Evolutionary conservation across 2,113 vertebrate species (phyloP).

Genomic region (Passerina amoena): DNA sequence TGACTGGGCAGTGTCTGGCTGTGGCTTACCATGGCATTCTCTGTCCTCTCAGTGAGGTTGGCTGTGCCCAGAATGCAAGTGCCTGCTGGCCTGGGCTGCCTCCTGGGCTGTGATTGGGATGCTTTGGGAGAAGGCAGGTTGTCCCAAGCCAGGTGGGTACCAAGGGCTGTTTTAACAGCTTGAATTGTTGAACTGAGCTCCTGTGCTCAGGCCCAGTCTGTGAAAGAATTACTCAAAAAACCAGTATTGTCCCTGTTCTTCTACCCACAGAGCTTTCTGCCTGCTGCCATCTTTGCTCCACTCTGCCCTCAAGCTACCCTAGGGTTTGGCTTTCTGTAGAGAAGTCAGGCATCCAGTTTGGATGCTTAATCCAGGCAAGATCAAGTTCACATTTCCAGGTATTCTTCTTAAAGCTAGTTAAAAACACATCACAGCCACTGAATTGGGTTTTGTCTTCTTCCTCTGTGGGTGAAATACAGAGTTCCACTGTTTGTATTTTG

Average conservation of each 20-base stretch:
- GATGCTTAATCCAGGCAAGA: background rate
- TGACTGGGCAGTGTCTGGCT: background rate
- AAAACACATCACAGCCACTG: background rate
- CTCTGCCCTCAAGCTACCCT: background rate
- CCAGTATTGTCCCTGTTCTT: background rate
- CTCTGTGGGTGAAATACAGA: background rate
- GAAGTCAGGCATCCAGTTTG: background rate
- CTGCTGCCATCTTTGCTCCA: background rate
- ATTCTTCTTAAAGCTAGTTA: background rate
- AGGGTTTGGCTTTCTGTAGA: background rate
- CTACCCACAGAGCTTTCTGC: background rate
- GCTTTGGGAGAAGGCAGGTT: background rate
- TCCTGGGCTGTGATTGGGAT: background rate
- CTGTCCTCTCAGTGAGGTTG: background rate
- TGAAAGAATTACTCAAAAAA: background rate
- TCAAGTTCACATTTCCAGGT: background rate
- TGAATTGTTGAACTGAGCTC: background rate
- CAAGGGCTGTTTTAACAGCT: background rate
- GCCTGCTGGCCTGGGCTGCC: background rate
- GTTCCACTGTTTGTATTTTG: background rate
- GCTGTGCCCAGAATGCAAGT: background rate
- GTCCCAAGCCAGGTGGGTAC: background rate
- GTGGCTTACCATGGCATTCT: rapidly evolving
- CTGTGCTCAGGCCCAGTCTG: background rate
- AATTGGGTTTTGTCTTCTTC: background rate